Conservation (phyloP, 1,140 invertebrate genomes). For the Lordiphosa stackelbergi region DNA sequence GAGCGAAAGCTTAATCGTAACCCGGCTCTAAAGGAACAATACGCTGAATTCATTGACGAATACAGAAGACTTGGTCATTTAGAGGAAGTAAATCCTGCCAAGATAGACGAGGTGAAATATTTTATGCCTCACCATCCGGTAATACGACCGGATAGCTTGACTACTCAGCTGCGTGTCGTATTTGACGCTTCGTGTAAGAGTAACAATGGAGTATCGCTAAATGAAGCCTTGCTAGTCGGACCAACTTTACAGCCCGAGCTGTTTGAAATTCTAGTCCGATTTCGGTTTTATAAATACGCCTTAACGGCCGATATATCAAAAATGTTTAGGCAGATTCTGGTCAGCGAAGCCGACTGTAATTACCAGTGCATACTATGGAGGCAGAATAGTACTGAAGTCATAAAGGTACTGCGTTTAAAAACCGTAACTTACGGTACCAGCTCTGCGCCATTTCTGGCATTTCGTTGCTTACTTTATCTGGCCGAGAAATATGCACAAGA, state of each 20-base stretch:
- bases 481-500: not conserved
- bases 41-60: too few relatives aligned
- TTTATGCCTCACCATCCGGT: not conserved
- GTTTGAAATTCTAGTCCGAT: not conserved
- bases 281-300: slow-evolving; percentile 6
- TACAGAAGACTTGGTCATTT: too few relatives aligned
- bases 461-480: slow-evolving; percentile 1
- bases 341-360: too few relatives aligned
- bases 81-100: too few relatives aligned
- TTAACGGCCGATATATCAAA: slow-evolving; percentile 2
- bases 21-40: too few relatives aligned
- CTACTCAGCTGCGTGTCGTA: slow-evolving; percentile 4
- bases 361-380: not conserved
- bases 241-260: slow-evolving; percentile 2
- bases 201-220: slow-evolving; percentile 1
- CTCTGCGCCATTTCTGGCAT: slow-evolving; percentile 1
- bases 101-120: too few relatives aligned
- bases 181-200: slow-evolving; percentile 4
- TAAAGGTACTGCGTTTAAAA: not conserved
- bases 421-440: slow-evolving; percentile 3
- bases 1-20: too few relatives aligned
- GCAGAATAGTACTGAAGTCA: too few relatives aligned
- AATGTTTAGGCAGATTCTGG: slow-evolving; percentile 1
- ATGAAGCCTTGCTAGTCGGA: not conserved
- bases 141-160: not conserved